Percentiles rank a stretch among this genome's conserved stretches.
Evolutionary conservation across 2,888 invertebrate genomes (phyloP).

Genomic region (Pristionchus maxplancki): DNA sequence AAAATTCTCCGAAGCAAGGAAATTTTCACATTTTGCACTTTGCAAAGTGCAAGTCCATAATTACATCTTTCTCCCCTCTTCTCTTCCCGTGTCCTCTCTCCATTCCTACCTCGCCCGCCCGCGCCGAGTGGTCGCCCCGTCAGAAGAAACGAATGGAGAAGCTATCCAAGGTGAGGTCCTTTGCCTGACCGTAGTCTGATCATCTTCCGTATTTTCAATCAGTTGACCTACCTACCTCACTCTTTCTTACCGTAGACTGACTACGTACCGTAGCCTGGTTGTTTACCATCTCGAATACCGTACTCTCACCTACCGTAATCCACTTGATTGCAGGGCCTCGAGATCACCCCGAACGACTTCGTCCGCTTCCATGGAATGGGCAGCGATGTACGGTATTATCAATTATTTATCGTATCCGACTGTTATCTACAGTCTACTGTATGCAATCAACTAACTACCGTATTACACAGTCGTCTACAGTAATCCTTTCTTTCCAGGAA

Average conservation of each 20-base stretch:
- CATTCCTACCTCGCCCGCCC: not conserved
- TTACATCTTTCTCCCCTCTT: not conserved
- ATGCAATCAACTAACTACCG: not conserved
- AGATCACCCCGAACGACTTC: slow-evolving; percentile 12
- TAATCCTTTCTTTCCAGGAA: not conserved
- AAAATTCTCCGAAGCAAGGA: too few relatives aligned
- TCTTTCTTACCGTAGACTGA: too few relatives aligned
- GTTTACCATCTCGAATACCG: too few relatives aligned
- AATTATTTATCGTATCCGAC: not conserved
- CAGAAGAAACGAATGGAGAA: slow-evolving; percentile 2
- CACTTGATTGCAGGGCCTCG: not conserved
- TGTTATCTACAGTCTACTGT: not conserved
- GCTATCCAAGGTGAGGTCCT: not conserved
- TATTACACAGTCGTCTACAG: too few relatives aligned
- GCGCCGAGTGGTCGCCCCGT: not conserved
- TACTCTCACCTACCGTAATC: not conserved
- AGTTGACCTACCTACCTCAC: not conserved
- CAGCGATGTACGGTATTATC: not conserved
- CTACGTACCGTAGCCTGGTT: too few relatives aligned
- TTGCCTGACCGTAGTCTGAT: too few relatives aligned
- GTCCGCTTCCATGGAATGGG: slow-evolving; percentile 32
- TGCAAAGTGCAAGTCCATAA: not conserved
- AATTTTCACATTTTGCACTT: not conserved
- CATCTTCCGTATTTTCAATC: too few relatives aligned
- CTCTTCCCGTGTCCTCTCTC: not conserved